These are phyloP conservation scores for Coenonympha arcania DNA, from an alignment of 2,888 invertebrate genomes.

Conservation along the genomic window DNA sequence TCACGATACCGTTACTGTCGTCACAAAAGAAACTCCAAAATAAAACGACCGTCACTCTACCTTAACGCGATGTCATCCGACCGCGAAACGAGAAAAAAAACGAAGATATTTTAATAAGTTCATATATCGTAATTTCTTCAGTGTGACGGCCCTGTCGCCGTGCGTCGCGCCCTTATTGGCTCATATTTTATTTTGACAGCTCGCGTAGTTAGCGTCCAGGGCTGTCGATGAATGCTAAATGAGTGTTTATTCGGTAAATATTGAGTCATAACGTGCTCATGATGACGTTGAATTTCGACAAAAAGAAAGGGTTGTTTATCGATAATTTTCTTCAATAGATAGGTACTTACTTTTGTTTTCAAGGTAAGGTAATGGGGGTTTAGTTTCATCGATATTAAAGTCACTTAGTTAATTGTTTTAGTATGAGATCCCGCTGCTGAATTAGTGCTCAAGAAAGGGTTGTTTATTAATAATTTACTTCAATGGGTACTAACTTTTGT, in stretches of 20 bases:
- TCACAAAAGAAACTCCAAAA: slow-evolving; percentile 18
- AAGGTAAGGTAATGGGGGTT: no score
- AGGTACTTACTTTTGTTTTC: background rate
- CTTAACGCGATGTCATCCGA: slow-evolving; percentile 51
- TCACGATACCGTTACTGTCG: slow-evolving; percentile 5
- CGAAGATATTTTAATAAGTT: slow-evolving; percentile 69
- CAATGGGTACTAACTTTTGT: background rate
- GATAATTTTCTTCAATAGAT: background rate
- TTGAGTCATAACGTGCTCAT: slow-evolving; percentile 6
- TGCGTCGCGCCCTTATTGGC: slow-evolving; percentile 59
- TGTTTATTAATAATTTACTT: background rate
- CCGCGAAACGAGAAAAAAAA: slow-evolving; percentile 59
- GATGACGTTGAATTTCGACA: background rate
- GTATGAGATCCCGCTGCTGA: no score
- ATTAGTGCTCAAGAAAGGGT: background rate
- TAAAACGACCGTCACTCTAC: slow-evolving; percentile 36
- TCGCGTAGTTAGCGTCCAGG: slow-evolving; percentile 46
- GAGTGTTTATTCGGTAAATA: slow-evolving; percentile 17
- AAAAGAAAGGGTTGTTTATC: background rate
- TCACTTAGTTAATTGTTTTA: no score
- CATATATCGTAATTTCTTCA: slow-evolving; percentile 60
- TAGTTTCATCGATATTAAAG: no score
- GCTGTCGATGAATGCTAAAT: slow-evolving; percentile 18
- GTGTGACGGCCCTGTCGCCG: slow-evolving; percentile 67
- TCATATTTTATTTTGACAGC: slow-evolving; percentile 70